A percentile compares a stretch with the other conserved stretches of the same genome.
Evolutionary conservation across 2,113 vertebrate species (phyloP).

Genomic region (Indicator maculatus): DNA sequence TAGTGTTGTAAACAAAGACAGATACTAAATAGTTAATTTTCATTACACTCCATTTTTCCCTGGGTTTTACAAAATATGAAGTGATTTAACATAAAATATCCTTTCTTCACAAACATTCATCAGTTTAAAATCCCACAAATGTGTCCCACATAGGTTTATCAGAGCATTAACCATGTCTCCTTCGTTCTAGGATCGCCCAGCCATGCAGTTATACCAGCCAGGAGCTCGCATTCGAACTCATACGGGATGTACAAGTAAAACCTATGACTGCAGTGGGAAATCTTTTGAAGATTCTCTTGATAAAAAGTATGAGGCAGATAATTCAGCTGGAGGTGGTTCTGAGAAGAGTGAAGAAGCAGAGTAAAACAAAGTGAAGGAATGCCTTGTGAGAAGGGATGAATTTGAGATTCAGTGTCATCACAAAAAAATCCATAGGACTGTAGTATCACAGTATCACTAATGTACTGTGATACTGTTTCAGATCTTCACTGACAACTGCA

Average conservation of each 20-base stretch:
- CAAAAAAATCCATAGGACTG: neutral
- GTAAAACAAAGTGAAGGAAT: conserved; percentile 12
- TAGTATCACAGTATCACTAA: no score
- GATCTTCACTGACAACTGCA: neutral
- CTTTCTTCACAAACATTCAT: neutral
- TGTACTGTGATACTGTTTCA: neutral
- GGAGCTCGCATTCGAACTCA: conserved; percentile 85
- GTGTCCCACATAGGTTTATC: neutral
- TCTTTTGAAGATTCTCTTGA: conserved; percentile 77
- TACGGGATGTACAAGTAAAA: conserved; percentile 80
- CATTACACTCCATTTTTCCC: neutral
- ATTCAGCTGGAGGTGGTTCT: conserved; percentile 71
- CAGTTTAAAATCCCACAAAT: neutral
- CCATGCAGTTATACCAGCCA: conserved; percentile 93
- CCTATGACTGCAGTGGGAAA: conserved; percentile 78
- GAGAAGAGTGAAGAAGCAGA: conserved; percentile 80
- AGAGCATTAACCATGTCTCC: conserved; percentile 21
- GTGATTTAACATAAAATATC: neutral
- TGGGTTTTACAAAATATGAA: neutral
- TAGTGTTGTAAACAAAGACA: neutral
- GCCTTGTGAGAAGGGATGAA: neutral
- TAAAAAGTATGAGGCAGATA: conserved; percentile 78
- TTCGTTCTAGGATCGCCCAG: conserved; percentile 85
- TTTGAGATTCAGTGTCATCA: neutral
- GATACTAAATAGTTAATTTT: neutral